Evolutionary conservation across 2,113 vertebrate species (phyloP), one percentile per base, ranked within the genome.

Genomic region (Brachirus orientalis): DNA sequence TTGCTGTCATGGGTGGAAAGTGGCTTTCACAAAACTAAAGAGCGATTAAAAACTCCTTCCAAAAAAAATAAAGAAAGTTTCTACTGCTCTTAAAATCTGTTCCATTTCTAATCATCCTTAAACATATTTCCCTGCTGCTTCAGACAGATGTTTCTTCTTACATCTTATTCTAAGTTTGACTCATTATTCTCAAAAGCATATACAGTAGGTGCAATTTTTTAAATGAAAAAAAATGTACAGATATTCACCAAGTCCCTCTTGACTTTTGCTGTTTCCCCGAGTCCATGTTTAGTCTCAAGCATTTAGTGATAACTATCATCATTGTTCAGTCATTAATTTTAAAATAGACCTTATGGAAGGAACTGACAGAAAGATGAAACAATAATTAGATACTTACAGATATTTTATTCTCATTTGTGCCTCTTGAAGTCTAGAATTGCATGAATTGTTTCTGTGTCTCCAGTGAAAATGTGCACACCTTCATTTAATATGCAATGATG

Each of bases 401-500:
- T 66, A 57, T 75, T 18, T 19, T 74, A 22, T 62, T 72, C 69
- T 75, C 68, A 72, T 47, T 51, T 70, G 71, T 68, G 64, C 52
- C 47, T 69, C 45, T 40, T 41, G 55, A 46, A 72, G 56, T 53
- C 73, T 54, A 48, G 50, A 52, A 20, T 69, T 55, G 45, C 60
- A 79, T 36, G 52, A 55, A 66, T 55, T 28, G 64, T 47, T 48
- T 9, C 20, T 0, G 1, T n/a, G 36, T 69, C 55, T 68, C 55
- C 19, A n/a, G 44, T 33, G 40, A 20, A 69, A 72, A 69, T 72
- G 60, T 54, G 36, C 54, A n/a, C n/a, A n/a, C n/a, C n/a, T n/a
- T n/a, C n/a, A 53, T 79, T 45, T 77, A 62, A 72, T 58, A 77
- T 50, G 17, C 55, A 53, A 60, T 22, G 51, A 22, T 70, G 72